Conservation (phyloP, 2,797 vertebrate species). For the Premnoplex brunnescens region DNA sequence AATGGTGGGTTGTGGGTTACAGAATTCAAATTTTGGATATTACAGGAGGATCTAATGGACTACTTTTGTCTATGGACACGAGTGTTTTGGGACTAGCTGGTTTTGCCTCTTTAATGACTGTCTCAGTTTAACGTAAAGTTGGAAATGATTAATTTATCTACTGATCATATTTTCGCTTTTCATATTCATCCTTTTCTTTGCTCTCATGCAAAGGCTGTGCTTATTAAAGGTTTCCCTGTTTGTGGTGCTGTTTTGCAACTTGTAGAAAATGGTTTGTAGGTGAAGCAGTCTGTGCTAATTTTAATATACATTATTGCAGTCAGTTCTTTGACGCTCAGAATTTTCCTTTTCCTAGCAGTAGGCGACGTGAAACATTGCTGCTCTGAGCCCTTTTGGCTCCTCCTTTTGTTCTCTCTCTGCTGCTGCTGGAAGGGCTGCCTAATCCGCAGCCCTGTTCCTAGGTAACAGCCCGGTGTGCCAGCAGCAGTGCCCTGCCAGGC, state of each 20-base stretch:
- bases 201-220: not conserved
- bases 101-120: not conserved
- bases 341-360: not conserved
- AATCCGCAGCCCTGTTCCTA: conserved; percentile 87
- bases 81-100: not conserved
- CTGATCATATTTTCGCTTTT: not conserved
- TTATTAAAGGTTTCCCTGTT: not conserved
- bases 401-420: conserved; percentile 59
- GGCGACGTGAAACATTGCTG: conserved; percentile 45
- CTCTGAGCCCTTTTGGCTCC: conserved; percentile 65
- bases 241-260: not conserved
- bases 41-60: not conserved
- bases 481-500: conserved; percentile 86
- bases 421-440: conserved; percentile 73
- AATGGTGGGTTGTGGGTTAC: not conserved
- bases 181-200: not conserved
- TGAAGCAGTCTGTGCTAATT: not conserved
- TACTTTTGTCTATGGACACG: not conserved
- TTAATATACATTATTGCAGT: not conserved
- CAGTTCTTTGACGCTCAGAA: not conserved
- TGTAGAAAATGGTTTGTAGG: not conserved
- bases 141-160: not conserved
- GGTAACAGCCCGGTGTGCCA: conserved; percentile 87
- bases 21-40: not conserved
- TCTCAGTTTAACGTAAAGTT: not conserved